Evolutionary conservation across 2,888 invertebrate species (phyloP).

Genomic region (Cyaniris semiargus): DNA sequence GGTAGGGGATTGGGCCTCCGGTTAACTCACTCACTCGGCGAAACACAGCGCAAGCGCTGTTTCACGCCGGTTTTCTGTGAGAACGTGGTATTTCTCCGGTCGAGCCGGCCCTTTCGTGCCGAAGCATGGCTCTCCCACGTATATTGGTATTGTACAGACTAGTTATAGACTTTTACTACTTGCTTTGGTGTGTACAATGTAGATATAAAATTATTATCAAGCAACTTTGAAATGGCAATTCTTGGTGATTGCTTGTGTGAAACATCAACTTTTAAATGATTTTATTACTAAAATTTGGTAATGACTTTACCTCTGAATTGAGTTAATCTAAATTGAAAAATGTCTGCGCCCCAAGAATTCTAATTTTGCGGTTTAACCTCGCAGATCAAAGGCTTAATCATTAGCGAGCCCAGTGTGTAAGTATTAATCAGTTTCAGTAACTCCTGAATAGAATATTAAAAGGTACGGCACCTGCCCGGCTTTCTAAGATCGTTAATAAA

Average conservation of each 20-base stretch:
- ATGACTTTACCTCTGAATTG: neutral
- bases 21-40: no score
- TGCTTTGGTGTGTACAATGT: no score
- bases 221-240: neutral
- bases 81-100: no score
- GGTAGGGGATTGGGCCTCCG: no score
- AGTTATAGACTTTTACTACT: no score
- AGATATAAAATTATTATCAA: no score
- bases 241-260: neutral
- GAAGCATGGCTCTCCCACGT: no score
- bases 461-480: slow-evolving; percentile 43
- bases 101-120: no score
- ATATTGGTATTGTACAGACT: no score
- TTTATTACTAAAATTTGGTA: slow-evolving; percentile 6
- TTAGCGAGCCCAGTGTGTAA: slow-evolving; percentile 28
- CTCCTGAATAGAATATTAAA: slow-evolving; percentile 38
- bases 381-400: slow-evolving; percentile 29
- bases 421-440: slow-evolving; percentile 32
- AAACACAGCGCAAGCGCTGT: no score
- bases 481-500: slow-evolving; percentile 49
- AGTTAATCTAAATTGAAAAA: neutral
- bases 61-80: no score
- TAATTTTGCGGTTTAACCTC: slow-evolving; percentile 18
- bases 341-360: slow-evolving; percentile 10
- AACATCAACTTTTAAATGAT: neutral